These are phyloP conservation scores for Ophraella communa DNA, from an alignment of 2,888 invertebrate genomes.

Conservation along the genomic window DNA sequence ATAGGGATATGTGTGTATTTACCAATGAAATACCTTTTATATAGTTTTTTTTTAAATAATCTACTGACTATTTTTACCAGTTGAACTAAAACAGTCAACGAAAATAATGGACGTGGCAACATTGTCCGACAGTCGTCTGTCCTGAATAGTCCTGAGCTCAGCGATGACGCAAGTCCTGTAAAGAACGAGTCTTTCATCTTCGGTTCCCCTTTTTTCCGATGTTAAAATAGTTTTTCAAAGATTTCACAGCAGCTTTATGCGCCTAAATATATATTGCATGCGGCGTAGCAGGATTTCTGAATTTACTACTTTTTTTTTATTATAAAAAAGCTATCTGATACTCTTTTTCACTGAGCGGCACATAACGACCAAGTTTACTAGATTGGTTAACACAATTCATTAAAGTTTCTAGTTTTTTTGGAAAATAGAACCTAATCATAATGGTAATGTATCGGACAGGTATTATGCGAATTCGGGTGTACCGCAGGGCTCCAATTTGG, in stretches of 20 bases:
- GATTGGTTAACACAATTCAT: too few species aligned
- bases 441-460: too few species aligned
- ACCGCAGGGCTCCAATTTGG: too few species aligned
- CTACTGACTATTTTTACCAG: too few species aligned
- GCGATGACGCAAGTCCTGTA: slow-evolving; percentile 8
- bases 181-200: slow-evolving; percentile 1
- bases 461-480: too few species aligned
- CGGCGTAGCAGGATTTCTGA: slow-evolving; percentile 18
- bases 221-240: slow-evolving; percentile 29
- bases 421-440: too few species aligned
- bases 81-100: too few species aligned
- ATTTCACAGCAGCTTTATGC: slow-evolving; percentile 33
- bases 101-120: slow-evolving; percentile 7
- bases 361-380: background rate
- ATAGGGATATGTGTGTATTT: too few species aligned
- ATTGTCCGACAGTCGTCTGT: slow-evolving; percentile 4
- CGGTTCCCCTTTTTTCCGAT: slow-evolving; percentile 8
- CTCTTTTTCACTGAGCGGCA: background rate
- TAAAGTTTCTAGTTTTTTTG: too few species aligned
- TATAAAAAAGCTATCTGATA: slow-evolving; percentile 24
- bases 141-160: slow-evolving; percentile 25
- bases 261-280: slow-evolving; percentile 17
- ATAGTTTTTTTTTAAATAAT: too few species aligned
- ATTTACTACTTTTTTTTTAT: slow-evolving; percentile 35
- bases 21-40: too few species aligned